phyloP scores from a whole-genome alignment of 2,888 invertebrate genomes.

The Baronia brevicornis region DNA sequence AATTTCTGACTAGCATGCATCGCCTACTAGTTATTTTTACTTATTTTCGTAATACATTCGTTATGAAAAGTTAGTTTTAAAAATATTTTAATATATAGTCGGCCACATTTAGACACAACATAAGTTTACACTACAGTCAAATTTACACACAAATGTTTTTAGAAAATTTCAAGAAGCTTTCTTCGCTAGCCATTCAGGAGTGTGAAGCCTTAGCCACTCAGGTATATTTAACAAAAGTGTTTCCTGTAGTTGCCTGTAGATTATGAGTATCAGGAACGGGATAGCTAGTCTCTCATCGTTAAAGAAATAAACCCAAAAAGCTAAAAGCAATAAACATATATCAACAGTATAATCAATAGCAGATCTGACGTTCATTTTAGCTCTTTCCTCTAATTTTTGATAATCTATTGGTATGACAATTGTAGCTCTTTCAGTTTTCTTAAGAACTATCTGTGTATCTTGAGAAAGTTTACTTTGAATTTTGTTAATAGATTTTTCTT shows the following conservation, averaged over 20 bases:
- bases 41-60: slow-evolving; percentile 23
- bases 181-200: slow-evolving; percentile 59
- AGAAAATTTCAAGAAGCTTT: slow-evolving; percentile 61
- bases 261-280: slow-evolving; percentile 84
- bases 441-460: slow-evolving; percentile 50
- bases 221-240: slow-evolving; percentile 77
- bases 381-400: slow-evolving; percentile 75
- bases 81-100: slow-evolving; percentile 43
- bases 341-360: slow-evolving; percentile 84
- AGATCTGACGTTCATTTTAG: slow-evolving; percentile 80
- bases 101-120: slow-evolving; percentile 60
- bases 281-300: slow-evolving; percentile 87
- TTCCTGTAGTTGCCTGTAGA: slow-evolving; percentile 85
- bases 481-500: slow-evolving; percentile 25
- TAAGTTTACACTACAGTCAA: slow-evolving; percentile 54
- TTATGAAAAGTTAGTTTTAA: slow-evolving; percentile 33
- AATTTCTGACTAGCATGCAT: slow-evolving; percentile 30
- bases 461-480: slow-evolving; percentile 17
- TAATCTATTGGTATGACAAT: slow-evolving; percentile 68
- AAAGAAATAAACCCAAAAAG: slow-evolving; percentile 88
- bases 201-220: slow-evolving; percentile 66
- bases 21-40: slow-evolving; percentile 43
- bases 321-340: slow-evolving; percentile 82
- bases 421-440: slow-evolving; percentile 60
- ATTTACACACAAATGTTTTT: slow-evolving; percentile 60